These are phyloP conservation scores for Callopanchax toddi DNA, from an alignment of 2,113 vertebrate genomes.

Conservation along the genomic window DNA sequence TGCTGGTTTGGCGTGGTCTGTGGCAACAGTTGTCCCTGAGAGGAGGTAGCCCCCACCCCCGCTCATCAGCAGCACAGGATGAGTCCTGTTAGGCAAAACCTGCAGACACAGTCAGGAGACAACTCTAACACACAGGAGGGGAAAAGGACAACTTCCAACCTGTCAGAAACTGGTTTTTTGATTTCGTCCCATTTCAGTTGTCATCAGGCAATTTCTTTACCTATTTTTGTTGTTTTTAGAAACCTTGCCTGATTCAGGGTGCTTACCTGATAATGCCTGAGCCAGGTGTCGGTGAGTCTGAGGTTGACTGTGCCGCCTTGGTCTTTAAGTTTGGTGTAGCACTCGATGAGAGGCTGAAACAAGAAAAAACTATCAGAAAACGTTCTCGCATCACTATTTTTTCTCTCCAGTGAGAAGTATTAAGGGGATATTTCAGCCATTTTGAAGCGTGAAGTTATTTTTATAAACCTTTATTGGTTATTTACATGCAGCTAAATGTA, in stretches of 20 bases:
- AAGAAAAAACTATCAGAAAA: no score
- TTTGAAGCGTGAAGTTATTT: no score
- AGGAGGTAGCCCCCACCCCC: conserved; percentile 93
- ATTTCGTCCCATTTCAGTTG: no score
- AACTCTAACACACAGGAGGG: not conserved
- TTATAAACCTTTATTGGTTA: no score
- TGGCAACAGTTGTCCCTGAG: conserved; percentile 87
- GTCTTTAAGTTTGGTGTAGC: conserved; percentile 93
- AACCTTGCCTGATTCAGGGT: not conserved
- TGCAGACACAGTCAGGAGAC: conserved; percentile 59
- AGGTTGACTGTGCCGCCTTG: conserved; percentile 89
- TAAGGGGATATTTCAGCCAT: no score
- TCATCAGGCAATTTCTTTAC: no score
- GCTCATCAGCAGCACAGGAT: conserved; percentile 93
- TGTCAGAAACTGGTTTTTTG: no score
- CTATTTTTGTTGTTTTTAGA: not conserved
- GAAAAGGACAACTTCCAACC: no score
- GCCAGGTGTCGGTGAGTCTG: conserved; percentile 92
- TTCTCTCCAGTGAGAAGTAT: no score
- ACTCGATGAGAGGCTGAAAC: conserved; percentile 89
- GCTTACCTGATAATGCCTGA: conserved; percentile 93
- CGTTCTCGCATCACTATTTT: no score
- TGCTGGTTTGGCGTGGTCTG: conserved; percentile 67
- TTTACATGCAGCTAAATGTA: no score
- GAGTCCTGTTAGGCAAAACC: conserved; percentile 95